phyloP scores from a whole-genome alignment of 2,797 vertebrate species.

The Neostethus bicornis region DNA sequence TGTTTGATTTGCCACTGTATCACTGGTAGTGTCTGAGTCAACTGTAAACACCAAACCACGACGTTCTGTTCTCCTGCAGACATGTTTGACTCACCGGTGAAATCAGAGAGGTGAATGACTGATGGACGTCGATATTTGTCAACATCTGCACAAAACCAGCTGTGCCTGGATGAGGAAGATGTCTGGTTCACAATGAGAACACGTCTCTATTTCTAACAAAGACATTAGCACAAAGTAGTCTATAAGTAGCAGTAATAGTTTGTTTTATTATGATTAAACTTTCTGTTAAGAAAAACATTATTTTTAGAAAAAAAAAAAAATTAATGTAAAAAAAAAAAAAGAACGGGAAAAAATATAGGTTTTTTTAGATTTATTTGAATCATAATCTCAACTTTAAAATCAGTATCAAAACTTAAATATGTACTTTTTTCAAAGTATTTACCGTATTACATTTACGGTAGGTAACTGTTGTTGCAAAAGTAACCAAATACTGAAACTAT shows the following conservation, averaged over 20 bases:
- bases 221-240: slow-evolving; percentile 13
- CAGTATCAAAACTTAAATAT: no score
- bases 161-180: slow-evolving; percentile 22
- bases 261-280: no score
- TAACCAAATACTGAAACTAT: slow-evolving; percentile 12
- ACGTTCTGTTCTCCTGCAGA: background rate
- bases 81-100: slow-evolving; percentile 35
- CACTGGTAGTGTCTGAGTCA: slow-evolving; percentile 15
- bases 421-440: background rate
- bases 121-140: slow-evolving; percentile 25
- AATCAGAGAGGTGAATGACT: slow-evolving; percentile 25
- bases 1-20: slow-evolving; percentile 49
- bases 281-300: no score
- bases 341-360: no score
- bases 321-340: no score
- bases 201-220: slow-evolving; percentile 46
- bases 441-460: slow-evolving; percentile 1
- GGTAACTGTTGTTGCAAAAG: background rate
- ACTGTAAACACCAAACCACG: no score
- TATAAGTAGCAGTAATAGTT: background rate
- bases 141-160: slow-evolving; percentile 40
- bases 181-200: slow-evolving; percentile 39
- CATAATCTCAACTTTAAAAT: no score
- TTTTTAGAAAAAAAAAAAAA: no score
- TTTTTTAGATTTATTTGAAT: no score